Base-by-base conservation (phyloP, 2,888 invertebrate species). In the Tanypteryx hageni region DNA sequence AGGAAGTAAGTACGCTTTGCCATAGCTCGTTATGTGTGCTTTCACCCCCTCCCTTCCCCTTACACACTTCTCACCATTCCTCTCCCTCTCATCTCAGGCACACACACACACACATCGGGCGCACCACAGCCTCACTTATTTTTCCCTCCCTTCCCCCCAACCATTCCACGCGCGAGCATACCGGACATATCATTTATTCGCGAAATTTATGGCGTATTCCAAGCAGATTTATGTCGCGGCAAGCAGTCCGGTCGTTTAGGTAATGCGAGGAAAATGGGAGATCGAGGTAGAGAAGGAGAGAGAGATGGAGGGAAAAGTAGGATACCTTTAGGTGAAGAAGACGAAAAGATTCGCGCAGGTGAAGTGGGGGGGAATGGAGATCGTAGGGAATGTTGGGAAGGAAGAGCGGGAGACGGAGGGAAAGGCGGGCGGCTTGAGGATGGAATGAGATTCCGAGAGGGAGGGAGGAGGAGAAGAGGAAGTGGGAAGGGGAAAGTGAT, bases 181-280 rank as follows among this genome's bases (percentile, higher is more conserved):
- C 76, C 27, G 76, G 76, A 76, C 76, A 76, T 76, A 76, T 76
- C 27, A 76, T 76, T 76, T 76, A 76, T 76, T 76, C 76, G 27
- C 76, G 76, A 27, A 76, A 76, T 76, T 76, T 76, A 76, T 76
- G 76, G 76, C 76, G 76, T 76, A 76, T 76, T 76, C 76, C 76
- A 27, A 76, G 76, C 76, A 76, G 76, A 76, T 76, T 76, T 76
- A 76, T 76, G 76, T 76, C 76, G 76, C 76, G 22, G 76, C 76
- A 76, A 27, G 22, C 76, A 76, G 76, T 76, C 76, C 76, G 76
- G 76, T 76, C 76, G 76, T 76, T 76, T 76, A 76, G 76, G 76
- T 76, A 76, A 76, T 76, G 76, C 76, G 76, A 76, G 76, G 76
- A 76, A 68, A 68, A 68, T 68, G 68, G 76, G 76, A 27, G 68